Conservation (phyloP, 2,888 invertebrate species). For the Melanophora roralis region DNA sequence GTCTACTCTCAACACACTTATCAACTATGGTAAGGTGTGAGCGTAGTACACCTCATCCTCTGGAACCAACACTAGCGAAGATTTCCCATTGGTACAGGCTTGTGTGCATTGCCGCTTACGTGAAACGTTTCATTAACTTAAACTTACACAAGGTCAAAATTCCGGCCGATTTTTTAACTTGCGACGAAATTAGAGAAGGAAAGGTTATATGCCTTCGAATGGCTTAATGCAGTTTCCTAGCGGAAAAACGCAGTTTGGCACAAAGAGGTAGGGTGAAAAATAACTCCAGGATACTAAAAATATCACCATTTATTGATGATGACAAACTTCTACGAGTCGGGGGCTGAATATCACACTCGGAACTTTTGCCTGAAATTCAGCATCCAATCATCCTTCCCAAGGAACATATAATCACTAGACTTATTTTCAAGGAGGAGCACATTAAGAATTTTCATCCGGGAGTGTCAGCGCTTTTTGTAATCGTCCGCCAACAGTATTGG, state of each 20-base stretch:
- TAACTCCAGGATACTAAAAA: conserved; percentile 3
- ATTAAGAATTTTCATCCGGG: conserved; percentile 36
- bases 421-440: conserved; percentile 36
- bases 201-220: background rate
- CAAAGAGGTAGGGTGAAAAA: background rate
- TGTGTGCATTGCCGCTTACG: conserved; percentile 29
- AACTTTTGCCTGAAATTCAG: too few relatives aligned
- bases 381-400: background rate
- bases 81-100: conserved; percentile 31
- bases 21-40: too few relatives aligned
- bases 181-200: conserved; percentile 7
- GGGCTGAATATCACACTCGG: too few relatives aligned
- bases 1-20: too few relatives aligned
- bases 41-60: background rate
- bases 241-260: background rate
- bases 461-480: conserved; percentile 52
- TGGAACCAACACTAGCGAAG: background rate
- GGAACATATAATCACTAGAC: background rate
- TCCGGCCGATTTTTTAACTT: background rate
- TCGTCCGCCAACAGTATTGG: conserved; percentile 55
- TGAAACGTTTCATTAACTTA: conserved; percentile 38
- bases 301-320: background rate
- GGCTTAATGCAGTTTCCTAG: conserved; percentile 16
- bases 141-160: background rate
- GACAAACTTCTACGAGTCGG: too few relatives aligned